Base-by-base conservation (phyloP, 2,797 vertebrate species). In the Paramormyrops hopkinsi region DNA sequence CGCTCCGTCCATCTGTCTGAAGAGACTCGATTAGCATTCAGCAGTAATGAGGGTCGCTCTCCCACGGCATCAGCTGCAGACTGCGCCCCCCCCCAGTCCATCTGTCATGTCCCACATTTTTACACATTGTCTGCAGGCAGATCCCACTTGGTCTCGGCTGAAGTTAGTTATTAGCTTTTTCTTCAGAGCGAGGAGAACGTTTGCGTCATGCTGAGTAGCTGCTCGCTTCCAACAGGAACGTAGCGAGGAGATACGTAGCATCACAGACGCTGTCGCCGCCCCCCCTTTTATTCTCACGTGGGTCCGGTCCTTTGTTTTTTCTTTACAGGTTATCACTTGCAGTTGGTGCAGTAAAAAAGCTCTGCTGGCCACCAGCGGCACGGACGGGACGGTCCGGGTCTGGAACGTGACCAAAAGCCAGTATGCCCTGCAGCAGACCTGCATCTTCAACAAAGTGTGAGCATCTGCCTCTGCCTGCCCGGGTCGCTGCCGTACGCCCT, bases 401-500 rank as follows among this genome's bases (percentile, higher is more conserved):
- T 99, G 98, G 98, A 99, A 96, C 14, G 98, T 99, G 14, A 98
- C 97, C 25, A 99, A 98, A 94, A 99, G 96, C 92, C 98, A 99
- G 25, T 99, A 99, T 92, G 97, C 96, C 0, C 94, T 99, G 29
- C 98, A 99, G 44, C 98, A 99, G 92, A 99, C 98, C 0, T 99
- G 98, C 69, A 95, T 99, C 91, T 98, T 99, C 93, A 99, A 97
- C 90, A 98, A 97, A 93, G 92, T 91, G 96, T 96, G 88, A 92
- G 95, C 41, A 4, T 25, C 41, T 59, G 1, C 53, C 3, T 14
- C 7, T 17, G 17, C 44, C 12, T 17, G 12, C 2, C 33, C 4
- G 3, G 50, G 8, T 7, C 12, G 25, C 46, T 0, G 37, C 2
- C 17, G 37, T 46, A 82, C 29, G 8, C 8, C 2, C 17, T 22